A percentile compares a stretch with the other conserved stretches of the same genome.
phyloP scores from a whole-genome alignment of 2,113 vertebrate genomes.

The Sphaerodactylus townsendi region DNA sequence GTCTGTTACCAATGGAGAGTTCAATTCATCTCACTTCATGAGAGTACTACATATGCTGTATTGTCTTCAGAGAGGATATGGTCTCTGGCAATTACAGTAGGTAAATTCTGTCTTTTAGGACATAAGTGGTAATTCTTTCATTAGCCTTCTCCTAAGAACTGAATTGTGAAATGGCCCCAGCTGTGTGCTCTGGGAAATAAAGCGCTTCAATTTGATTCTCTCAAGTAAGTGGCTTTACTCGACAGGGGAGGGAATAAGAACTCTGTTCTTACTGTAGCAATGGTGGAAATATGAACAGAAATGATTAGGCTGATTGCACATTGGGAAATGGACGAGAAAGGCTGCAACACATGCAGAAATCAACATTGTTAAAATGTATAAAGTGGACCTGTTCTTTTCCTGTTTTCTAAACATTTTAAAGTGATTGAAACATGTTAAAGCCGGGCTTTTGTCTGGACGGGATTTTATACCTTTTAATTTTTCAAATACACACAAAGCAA shows the following conservation, averaged over 20 bases:
- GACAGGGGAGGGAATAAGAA: not conserved
- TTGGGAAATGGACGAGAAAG: not conserved
- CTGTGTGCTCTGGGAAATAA: not conserved
- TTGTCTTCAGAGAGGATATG: conserved; percentile 54
- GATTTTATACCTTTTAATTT: not conserved
- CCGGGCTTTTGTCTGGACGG: not conserved
- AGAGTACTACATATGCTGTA: conserved; percentile 51
- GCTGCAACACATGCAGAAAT: not conserved
- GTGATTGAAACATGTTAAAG: not conserved
- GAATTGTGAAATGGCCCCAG: conserved; percentile 1
- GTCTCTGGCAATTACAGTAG: conserved; percentile 57
- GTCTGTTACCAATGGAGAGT: conserved; percentile 64
- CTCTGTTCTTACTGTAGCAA: not conserved
- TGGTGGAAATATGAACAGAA: conserved; percentile 1
- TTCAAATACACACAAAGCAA: not conserved
- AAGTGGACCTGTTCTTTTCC: not conserved
- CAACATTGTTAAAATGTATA: not conserved
- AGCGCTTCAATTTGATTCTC: not conserved
- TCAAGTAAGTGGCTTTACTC: not conserved
- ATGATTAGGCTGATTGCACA: not conserved
- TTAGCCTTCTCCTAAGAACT: conserved; percentile 15
- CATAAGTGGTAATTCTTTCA: conserved; percentile 23
- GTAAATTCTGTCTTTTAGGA: conserved; percentile 56
- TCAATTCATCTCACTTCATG: conserved; percentile 74
- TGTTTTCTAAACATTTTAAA: not conserved